Evolutionary conservation across 2,113 vertebrate genomes (phyloP), one percentile per base, ranked within the genome.

Genomic region (Murina feae): DNA sequence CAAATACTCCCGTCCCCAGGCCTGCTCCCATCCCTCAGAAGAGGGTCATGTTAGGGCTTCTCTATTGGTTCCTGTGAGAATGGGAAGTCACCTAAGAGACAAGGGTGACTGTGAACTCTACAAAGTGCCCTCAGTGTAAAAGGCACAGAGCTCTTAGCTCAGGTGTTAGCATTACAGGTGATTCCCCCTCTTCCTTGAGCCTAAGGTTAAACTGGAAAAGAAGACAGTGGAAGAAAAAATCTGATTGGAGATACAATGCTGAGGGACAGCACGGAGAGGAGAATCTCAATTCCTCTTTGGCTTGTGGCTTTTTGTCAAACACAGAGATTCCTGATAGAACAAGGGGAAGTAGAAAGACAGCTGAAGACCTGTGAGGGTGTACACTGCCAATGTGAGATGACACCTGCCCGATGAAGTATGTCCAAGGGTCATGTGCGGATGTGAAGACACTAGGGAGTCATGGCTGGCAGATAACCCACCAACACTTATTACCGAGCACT

Each of bases 181-280:
- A 55, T 17, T 28, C 39, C 14, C 10, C 30, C 8, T 9, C 23
- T 68, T 11, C 65, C 23, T 9, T 75, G 20, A 91, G 39, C 21
- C 28, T 75, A 76, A 91, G 75, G 51, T 49, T 93, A 91, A 91
- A 89, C n/a, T 37, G 16, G 53, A 89, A 93, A 91, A 81, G 37
- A 42, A 23, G 53, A 58, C 16, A 4, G 28, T 44, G 6, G 68
- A 20, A 74, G 66, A 65, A 89, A 89, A 89, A 71, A 80, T 39
- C 18, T 89, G 47, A 39, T 32, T 85, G 74, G 9, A 17, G 69
- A 60, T 12, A 87, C 68, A 69, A 47, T 55, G 42, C 11, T 53
- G 75, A 86, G 25, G 12, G 42, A 44, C 5, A n/a, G 11, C 28
- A 71, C 4, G 69, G 39, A 72, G 20, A 51, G 9, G 32, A 42